Conservation (phyloP, 1,140 invertebrate species). For the Stegodyphus dumicola region DNA sequence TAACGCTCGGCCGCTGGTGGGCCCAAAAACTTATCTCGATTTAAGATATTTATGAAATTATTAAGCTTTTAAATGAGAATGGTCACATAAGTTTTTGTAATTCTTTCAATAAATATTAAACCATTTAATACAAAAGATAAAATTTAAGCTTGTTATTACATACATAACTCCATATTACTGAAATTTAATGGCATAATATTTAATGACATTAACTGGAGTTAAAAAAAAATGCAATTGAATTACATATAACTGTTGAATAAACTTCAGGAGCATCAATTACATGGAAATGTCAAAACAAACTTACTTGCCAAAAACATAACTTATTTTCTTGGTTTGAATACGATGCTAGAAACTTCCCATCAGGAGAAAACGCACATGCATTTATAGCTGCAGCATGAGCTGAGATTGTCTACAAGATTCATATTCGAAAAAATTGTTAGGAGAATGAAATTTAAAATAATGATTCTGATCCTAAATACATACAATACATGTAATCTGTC, state of each 20-base stretch:
- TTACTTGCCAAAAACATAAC: constrained; percentile 98
- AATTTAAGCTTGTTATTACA: no score
- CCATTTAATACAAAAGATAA: no score
- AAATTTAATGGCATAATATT: not conserved
- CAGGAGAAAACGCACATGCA: constrained; percentile 93
- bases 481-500: no score
- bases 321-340: constrained; percentile 96
- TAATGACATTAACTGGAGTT: no score
- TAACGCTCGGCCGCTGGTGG: no score
- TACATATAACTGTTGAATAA: not conserved
- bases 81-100: not conserved
- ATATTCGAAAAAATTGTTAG: not conserved
- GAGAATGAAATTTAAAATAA: not conserved
- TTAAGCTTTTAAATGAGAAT: no score
- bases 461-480: no score
- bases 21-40: no score
- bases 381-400: constrained; percentile 89
- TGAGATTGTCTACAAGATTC: constrained; percentile 77
- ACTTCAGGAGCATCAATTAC: not conserved
- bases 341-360: constrained; percentile 96
- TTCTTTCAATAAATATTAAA: not conserved
- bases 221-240: not conserved
- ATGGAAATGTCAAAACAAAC: constrained; percentile 63
- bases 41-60: no score
- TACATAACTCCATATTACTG: no score